These are phyloP conservation scores for Zonotrichia leucophrys DNA, from an alignment of 2,113 vertebrate species.

Conservation along the genomic window DNA sequence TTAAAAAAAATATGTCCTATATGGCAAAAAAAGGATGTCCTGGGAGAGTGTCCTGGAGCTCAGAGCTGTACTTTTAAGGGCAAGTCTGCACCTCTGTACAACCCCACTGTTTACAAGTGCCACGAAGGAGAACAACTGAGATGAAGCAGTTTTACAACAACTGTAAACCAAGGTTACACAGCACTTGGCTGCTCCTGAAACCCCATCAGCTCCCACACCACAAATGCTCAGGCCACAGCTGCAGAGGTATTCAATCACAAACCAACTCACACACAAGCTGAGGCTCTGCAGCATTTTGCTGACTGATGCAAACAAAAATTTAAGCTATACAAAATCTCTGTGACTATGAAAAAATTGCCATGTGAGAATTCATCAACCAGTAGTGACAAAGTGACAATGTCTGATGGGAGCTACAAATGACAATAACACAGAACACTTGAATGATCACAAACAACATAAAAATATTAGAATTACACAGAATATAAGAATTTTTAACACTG, in stretches of 20 bases:
- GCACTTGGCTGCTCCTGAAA: neutral
- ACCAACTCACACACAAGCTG: neutral
- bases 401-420: neutral
- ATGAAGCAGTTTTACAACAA: neutral
- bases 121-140: neutral
- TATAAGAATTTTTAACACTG: neutral
- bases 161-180: neutral
- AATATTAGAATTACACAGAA: neutral
- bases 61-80: neutral
- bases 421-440: neutral
- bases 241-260: neutral
- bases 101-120: neutral
- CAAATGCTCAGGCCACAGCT: neutral
- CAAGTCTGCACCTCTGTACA: neutral
- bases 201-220: neutral
- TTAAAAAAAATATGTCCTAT: neutral
- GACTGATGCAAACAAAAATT: neutral
- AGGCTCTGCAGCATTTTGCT: neutral
- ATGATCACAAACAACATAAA: neutral
- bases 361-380: neutral
- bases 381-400: neutral
- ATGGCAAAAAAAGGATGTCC: neutral
- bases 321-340: neutral
- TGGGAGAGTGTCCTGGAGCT: neutral
- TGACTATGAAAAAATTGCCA: neutral